phyloP scores from a whole-genome alignment of 2,113 vertebrate species.

The Seriola quinqueradiata region DNA sequence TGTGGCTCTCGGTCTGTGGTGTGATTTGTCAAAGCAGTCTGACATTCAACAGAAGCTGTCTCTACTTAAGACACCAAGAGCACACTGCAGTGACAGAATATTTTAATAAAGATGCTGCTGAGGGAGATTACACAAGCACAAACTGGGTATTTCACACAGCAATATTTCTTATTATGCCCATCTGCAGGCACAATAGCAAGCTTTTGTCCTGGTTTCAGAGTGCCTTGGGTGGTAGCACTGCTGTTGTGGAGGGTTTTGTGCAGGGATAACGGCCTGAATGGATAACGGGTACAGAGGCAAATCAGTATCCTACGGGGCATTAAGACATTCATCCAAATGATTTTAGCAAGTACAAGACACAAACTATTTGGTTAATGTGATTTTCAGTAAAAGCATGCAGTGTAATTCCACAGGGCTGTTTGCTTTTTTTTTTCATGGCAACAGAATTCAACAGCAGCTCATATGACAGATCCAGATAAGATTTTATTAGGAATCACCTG shows the following conservation, averaged over 20 bases:
- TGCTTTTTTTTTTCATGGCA: constrained; percentile 17
- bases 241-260: constrained; percentile 42
- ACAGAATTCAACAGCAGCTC: constrained; percentile 29
- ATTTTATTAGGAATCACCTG: constrained; percentile 54
- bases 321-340: constrained; percentile 34
- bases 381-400: constrained; percentile 26
- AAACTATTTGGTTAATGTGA: constrained; percentile 35
- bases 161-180: constrained; percentile 60
- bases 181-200: constrained; percentile 46
- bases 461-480: constrained; percentile 35
- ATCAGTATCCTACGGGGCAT: constrained; percentile 22
- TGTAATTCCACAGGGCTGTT: constrained; percentile 20
- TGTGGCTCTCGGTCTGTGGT: constrained; percentile 41
- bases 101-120: constrained; percentile 66
- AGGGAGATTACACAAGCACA: constrained; percentile 61
- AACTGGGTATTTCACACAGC: constrained; percentile 53
- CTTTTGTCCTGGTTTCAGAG: constrained; percentile 51
- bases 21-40: constrained; percentile 59
- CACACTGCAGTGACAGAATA: constrained; percentile 60
- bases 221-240: constrained; percentile 24
- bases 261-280: constrained; percentile 22
- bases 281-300: constrained; percentile 27
- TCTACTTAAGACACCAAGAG: constrained; percentile 51
- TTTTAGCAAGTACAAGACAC: constrained; percentile 39
- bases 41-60: constrained; percentile 64